Evolutionary conservation across 2,113 vertebrate genomes (phyloP).

Genomic region (Limnothrissa miodon): DNA sequence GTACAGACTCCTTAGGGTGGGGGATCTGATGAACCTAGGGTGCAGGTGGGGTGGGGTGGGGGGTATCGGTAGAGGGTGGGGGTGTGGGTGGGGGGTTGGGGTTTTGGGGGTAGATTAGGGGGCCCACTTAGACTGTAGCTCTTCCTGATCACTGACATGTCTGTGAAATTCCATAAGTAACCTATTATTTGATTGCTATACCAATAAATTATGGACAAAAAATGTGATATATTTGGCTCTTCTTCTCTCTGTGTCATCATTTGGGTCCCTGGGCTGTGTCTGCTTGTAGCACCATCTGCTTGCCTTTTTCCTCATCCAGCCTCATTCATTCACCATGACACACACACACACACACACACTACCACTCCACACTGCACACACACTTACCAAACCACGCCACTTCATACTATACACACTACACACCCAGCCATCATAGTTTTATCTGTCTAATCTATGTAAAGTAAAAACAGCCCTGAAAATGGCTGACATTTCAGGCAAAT

Average conservation of each 20-base stretch:
- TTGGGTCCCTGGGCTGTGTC: not conserved
- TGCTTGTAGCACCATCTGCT: not conserved
- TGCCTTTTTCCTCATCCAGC: not conserved
- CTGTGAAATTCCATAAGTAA: slow-evolving; percentile 61
- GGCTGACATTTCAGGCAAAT: slow-evolving; percentile 1
- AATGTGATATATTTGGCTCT: not conserved
- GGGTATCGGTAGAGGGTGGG: slow-evolving; percentile 45
- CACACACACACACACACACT: not conserved
- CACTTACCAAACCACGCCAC: not conserved
- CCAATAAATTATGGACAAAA: slow-evolving; percentile 46
- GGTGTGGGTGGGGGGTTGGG: slow-evolving; percentile 39
- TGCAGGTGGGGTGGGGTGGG: slow-evolving; percentile 28
- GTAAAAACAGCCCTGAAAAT: slow-evolving; percentile 8
- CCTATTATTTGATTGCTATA: slow-evolving; percentile 59
- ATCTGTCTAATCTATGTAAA: not conserved
- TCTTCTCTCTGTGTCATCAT: slow-evolving; percentile 4
- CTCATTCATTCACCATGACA: not conserved
- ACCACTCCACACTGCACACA: not conserved
- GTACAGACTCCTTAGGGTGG: slow-evolving; percentile 50
- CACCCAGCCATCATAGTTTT: not conserved
- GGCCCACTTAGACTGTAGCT: slow-evolving; percentile 46
- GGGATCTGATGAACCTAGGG: slow-evolving; percentile 26
- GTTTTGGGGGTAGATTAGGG: slow-evolving; percentile 30
- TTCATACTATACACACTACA: not conserved
- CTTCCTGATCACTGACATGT: slow-evolving; percentile 62